Conservation (phyloP, 2,113 vertebrate genomes). For the Pelecanoides urinatrix region DNA sequence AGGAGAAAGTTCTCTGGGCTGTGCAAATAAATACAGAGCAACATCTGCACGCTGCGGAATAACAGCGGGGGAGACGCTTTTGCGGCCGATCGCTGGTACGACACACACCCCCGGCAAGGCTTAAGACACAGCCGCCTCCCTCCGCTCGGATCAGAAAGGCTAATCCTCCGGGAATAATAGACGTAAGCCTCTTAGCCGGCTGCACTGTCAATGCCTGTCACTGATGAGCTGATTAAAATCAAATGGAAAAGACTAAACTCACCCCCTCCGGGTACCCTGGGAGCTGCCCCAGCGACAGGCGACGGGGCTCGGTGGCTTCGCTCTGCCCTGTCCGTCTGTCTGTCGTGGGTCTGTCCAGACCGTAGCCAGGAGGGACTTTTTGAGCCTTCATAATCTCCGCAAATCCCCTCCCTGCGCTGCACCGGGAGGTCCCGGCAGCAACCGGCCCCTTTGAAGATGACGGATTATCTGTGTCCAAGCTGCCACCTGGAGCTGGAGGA, state of each 20-base stretch:
- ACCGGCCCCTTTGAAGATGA: fast-evolving
- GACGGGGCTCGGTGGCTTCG: not conserved
- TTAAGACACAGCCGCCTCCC: fast-evolving
- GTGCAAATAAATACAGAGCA: not conserved
- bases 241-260: not conserved
- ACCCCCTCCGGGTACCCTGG: fast-evolving
- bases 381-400: fast-evolving
- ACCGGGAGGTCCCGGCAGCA: not conserved
- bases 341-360: fast-evolving
- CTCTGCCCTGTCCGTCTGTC: not conserved
- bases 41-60: fast-evolving
- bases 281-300: fast-evolving
- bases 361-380: fast-evolving
- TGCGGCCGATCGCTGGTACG: fast-evolving
- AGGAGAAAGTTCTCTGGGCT: fast-evolving
- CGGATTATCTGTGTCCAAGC: not conserved
- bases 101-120: fast-evolving
- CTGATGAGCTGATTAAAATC: not conserved
- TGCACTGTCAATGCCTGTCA: fast-evolving
- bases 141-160: not conserved
- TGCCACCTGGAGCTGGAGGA: not conserved
- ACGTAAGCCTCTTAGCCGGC: not conserved
- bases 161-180: not conserved
- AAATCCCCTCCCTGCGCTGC: not conserved
- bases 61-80: fast-evolving